Percentiles rank a stretch among this genome's conserved stretches.
phyloP scores from a whole-genome alignment of 2,113 vertebrate species.

The Peucedramus taeniatus region DNA sequence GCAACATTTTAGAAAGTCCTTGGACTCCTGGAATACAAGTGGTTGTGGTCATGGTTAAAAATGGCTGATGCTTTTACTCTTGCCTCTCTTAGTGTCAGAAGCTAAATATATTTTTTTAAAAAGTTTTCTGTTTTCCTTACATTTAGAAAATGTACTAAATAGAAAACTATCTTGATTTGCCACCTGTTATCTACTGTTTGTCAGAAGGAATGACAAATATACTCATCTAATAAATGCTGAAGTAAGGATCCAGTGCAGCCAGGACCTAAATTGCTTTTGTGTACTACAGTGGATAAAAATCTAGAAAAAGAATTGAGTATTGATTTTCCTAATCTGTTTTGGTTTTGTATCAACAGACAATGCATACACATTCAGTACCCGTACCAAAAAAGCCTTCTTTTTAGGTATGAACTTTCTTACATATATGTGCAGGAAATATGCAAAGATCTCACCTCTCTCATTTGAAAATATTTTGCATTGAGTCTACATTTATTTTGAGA shows the following conservation, averaged over 20 bases:
- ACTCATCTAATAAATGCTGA: slow-evolving; percentile 57
- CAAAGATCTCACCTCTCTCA: background rate
- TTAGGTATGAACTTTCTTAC: background rate
- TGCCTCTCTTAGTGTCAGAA: background rate
- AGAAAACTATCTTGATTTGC: slow-evolving; percentile 7
- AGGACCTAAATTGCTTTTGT: slow-evolving; percentile 56
- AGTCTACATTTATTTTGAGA: background rate
- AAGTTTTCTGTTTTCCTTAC: background rate
- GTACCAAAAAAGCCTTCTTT: background rate
- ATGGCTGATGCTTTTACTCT: background rate
- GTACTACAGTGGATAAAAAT: slow-evolving; percentile 51
- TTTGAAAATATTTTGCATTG: background rate
- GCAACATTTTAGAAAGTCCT: background rate
- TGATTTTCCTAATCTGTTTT: slow-evolving; percentile 64
- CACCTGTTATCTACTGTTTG: background rate
- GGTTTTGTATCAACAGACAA: slow-evolving; percentile 22
- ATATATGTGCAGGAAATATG: background rate
- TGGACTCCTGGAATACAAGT: background rate
- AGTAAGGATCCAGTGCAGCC: background rate
- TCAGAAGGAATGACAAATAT: slow-evolving; percentile 54
- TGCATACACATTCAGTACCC: background rate
- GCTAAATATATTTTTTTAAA: background rate
- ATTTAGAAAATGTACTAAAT: background rate
- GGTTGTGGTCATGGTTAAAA: background rate
- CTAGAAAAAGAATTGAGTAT: slow-evolving; percentile 65